These are phyloP conservation scores for Ceratitis capitata DNA, from an alignment of 1,140 invertebrate species.

Conservation along the genomic window DNA sequence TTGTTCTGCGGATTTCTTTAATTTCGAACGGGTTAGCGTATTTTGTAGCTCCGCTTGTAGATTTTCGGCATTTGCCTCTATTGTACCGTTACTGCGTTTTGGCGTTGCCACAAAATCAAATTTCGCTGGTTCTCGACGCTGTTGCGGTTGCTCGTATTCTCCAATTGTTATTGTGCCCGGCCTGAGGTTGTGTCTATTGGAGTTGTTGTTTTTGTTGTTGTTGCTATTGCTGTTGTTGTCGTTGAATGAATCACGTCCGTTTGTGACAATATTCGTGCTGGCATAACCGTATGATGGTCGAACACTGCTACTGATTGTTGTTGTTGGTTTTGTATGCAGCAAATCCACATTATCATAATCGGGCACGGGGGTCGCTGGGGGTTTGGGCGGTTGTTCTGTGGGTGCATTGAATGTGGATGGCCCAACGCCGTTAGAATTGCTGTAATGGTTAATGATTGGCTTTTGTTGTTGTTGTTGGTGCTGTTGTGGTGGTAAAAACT, in stretches of 20 bases:
- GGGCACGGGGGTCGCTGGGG: slow-evolving; percentile 68
- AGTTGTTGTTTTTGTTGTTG: slow-evolving; percentile 56
- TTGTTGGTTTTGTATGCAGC: slow-evolving; percentile 46
- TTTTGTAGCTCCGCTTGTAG: slow-evolving; percentile 77
- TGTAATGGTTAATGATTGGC: no score
- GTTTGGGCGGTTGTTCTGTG: slow-evolving; percentile 57
- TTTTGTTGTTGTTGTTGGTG: neutral
- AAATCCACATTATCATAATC: slow-evolving; percentile 67
- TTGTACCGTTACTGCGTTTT: slow-evolving; percentile 57
- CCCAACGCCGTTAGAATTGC: slow-evolving; percentile 1
- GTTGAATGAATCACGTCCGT: slow-evolving; percentile 47
- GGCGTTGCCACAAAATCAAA: slow-evolving; percentile 75
- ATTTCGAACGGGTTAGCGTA: slow-evolving; percentile 78
- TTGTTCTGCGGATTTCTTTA: slow-evolving; percentile 52
- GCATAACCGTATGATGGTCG: neutral
- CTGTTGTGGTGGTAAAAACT: slow-evolving; percentile 40
- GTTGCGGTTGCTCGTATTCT: slow-evolving; percentile 70
- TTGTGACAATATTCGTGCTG: slow-evolving; percentile 29
- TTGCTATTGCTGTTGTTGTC: slow-evolving; percentile 55
- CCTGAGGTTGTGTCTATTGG: slow-evolving; percentile 64
- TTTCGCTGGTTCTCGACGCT: slow-evolving; percentile 72
- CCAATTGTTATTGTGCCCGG: slow-evolving; percentile 75
- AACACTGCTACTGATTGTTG: neutral
- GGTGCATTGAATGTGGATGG: slow-evolving; percentile 25
- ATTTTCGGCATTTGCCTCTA: slow-evolving; percentile 72